Percentiles rank a stretch among this genome's conserved stretches.
Evolutionary conservation across 2,888 invertebrate genomes (phyloP).

Genomic region (Sinopyrophorus schimmeli): DNA sequence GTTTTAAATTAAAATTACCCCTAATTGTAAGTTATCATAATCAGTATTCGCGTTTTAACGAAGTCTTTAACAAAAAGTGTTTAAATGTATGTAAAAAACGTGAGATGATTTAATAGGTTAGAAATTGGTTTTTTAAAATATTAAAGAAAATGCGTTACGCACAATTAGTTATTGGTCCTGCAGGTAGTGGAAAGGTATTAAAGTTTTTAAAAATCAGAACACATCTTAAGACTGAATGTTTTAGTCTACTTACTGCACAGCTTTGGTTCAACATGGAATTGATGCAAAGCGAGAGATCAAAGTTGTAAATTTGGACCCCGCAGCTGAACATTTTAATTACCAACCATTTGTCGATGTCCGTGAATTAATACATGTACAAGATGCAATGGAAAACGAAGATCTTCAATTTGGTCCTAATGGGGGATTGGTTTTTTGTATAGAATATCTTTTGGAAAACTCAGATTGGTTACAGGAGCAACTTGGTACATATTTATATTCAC

Average conservation of each 20-base stretch:
- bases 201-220: background rate
- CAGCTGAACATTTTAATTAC: constrained; percentile 95
- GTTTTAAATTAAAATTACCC: too few relatives aligned
- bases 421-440: constrained; percentile 92
- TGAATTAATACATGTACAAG: constrained; percentile 90
- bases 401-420: constrained; percentile 96
- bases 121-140: too few relatives aligned
- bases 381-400: constrained; percentile 96
- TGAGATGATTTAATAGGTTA: too few relatives aligned
- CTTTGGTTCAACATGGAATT: constrained; percentile 82
- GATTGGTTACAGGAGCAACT: constrained; percentile 91
- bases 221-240: constrained; percentile 37
- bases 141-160: constrained; percentile 88
- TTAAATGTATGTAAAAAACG: too few relatives aligned
- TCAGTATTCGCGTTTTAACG: too few relatives aligned
- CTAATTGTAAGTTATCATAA: too few relatives aligned
- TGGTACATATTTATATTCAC: constrained; percentile 51
- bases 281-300: constrained; percentile 75
- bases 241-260: constrained; percentile 92
- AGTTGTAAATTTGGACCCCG: constrained; percentile 96
- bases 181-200: constrained; percentile 92
- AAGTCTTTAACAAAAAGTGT: too few relatives aligned
- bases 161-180: constrained; percentile 95
- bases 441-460: constrained; percentile 87
- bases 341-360: constrained; percentile 82